These are phyloP conservation scores for Axinella damicornis DNA, from an alignment of 37 sponge, comb jelly and placozoan genomes.

Conservation along the genomic window DNA sequence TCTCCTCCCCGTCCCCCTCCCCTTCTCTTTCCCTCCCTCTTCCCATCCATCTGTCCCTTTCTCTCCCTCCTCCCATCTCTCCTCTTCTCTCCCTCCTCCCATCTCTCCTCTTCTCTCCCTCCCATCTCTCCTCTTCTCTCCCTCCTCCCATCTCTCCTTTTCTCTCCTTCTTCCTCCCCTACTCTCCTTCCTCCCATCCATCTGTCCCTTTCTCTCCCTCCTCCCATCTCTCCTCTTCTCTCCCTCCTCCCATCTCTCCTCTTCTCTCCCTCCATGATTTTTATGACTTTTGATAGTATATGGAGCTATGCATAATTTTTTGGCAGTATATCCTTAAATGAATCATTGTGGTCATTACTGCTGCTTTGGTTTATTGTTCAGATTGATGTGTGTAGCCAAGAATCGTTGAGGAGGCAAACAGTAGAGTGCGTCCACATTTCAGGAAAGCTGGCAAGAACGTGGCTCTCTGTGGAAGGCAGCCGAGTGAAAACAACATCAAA, in stretches of 20 bases:
- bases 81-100: no score
- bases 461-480: conserved; percentile 18
- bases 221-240: background rate
- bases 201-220: background rate
- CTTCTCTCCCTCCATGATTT: background rate
- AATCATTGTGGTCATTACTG: background rate
- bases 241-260: background rate
- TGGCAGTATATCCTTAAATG: background rate
- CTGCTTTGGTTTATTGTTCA: background rate
- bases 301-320: background rate
- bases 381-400: conserved; percentile 20
- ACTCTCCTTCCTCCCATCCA: no score
- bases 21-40: background rate
- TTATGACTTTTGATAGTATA: background rate
- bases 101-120: no score
- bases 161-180: conserved; percentile 8
- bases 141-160: background rate
- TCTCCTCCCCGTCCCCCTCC: conserved; percentile 6
- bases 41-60: no score
- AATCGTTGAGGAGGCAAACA: conserved; percentile 9
- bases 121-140: no score
- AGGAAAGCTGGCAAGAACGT: conserved; percentile 15
- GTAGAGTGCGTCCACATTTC: conserved; percentile 23
- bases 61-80: no score
- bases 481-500: conserved; percentile 29